Conservation (phyloP, 2,113 vertebrate genomes). For the Myrmophylax atrothorax region DNA sequence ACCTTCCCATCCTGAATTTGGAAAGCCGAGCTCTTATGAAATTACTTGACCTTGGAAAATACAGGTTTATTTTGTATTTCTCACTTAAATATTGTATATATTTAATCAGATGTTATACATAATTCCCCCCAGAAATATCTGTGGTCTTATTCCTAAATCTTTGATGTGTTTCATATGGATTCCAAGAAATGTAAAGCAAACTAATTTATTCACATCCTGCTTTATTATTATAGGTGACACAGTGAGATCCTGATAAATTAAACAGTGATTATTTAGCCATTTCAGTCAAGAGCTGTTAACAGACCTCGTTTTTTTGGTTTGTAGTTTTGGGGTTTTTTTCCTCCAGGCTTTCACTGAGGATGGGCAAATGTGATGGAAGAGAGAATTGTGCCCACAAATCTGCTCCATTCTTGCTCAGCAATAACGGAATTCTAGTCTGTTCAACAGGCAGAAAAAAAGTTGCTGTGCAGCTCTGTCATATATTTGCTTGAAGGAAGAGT, state of each 20-base stretch:
- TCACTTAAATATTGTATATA: neutral
- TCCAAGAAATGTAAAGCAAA: neutral
- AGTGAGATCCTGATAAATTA: neutral
- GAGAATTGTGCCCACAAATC: neutral
- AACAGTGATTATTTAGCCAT: neutral
- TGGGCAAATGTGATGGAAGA: neutral
- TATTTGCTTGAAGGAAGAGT: neutral
- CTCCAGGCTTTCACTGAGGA: neutral
- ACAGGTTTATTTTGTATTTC: neutral
- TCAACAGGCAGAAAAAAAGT: neutral
- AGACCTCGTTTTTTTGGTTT: neutral
- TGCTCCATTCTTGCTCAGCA: neutral
- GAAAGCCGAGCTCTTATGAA: neutral
- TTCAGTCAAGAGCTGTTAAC: neutral
- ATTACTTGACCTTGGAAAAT: neutral
- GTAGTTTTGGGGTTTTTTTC: no score
- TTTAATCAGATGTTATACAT: neutral
- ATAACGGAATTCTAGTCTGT: neutral
- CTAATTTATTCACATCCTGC: neutral
- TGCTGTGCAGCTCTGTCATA: neutral
- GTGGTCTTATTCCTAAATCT: neutral
- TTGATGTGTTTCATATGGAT: neutral
- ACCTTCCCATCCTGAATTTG: neutral
- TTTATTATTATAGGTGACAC: neutral
- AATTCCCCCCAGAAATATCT: neutral